Percentiles rank a stretch among this genome's conserved stretches.
These are phyloP conservation scores for Formica exsecta DNA, from an alignment of 1,140 invertebrate genomes.

Conservation along the genomic window DNA sequence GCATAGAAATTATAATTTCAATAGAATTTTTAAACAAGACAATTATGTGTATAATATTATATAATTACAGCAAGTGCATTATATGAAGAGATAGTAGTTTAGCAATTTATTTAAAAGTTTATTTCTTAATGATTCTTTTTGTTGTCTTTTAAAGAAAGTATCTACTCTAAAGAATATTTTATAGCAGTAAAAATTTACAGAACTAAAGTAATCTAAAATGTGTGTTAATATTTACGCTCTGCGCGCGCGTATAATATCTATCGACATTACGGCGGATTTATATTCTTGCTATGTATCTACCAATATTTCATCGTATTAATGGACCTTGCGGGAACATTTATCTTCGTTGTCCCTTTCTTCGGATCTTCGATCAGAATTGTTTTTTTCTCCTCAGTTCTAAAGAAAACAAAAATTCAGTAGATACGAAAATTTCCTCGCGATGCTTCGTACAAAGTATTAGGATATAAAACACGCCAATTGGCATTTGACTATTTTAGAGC, in stretches of 20 bases:
- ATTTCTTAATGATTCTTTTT: too few species aligned
- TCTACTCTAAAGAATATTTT: background rate
- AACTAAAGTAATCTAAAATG: background rate
- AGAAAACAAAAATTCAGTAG: slow-evolving; percentile 8
- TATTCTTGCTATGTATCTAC: slow-evolving; percentile 3
- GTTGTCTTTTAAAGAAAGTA: too few species aligned
- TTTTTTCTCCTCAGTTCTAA: background rate
- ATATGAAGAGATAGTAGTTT: too few species aligned
- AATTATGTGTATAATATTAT: background rate
- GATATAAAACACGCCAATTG: background rate
- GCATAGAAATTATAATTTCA: background rate
- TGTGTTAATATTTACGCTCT: background rate
- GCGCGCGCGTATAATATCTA: background rate
- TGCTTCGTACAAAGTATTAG: background rate
- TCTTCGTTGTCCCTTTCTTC: slow-evolving; percentile 20
- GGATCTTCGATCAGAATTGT: slow-evolving; percentile 38
- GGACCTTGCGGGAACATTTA: slow-evolving; percentile 27
- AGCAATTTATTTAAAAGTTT: too few species aligned
- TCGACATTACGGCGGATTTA: background rate
- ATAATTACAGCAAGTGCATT: background rate
- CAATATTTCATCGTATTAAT: slow-evolving; percentile 53
- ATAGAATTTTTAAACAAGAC: slow-evolving; percentile 19
- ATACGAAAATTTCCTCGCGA: background rate
- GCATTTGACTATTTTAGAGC: background rate
- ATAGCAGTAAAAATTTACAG: background rate